Base-by-base conservation (phyloP, 2,797 vertebrate species). In the Columba guinea region DNA sequence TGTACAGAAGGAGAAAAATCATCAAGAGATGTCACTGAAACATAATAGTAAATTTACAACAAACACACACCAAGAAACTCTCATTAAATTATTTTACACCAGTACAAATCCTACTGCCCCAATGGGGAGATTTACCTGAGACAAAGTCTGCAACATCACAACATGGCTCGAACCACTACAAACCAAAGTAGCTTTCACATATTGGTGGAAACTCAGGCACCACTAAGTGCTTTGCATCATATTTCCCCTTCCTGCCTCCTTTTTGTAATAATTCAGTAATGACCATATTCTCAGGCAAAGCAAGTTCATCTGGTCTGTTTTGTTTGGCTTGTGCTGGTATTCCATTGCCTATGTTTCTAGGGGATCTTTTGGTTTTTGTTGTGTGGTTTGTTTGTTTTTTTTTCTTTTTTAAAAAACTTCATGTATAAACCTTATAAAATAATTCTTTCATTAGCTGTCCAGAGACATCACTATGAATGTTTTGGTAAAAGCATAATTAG, bases 401-500 rank as follows among this genome's bases (percentile, higher is more conserved):
- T 93, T 89, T 95, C 90, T 77, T 93, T 92, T 96, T 94, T 93
- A 59, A 89, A 95, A 96, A 97, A 97, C 95, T 96, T 81, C 87
- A 94, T 70, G n/a, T 98, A 98, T 92, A 98, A 98, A 98, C 51
- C 27, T 97, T 97, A 97, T 64, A 98, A 98, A 98, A 98, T 90
- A 96, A 87, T 97, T 96, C 41, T 95, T 93, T 95, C 69, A 67
- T 96, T 97, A 97, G 58, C 81, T 96, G 82, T 97, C 95, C 91
- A 96, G 96, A 97, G 95, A 96, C 87, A 97, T 95, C 87, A 96
- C 85, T 95, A 95, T 95, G 96, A 97, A 95, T 96, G 89, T 97
- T 98, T 98, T 98, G 97, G 97, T 97, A 97, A 97, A 97, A 98
- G 96, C 97, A 94, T 97, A 97, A 97, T 98, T 98, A 98, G 98